A percentile compares a stretch with the other conserved stretches of the same genome.
phyloP scores from a whole-genome alignment of 2,113 vertebrate genomes.

The Xerus inauris region DNA sequence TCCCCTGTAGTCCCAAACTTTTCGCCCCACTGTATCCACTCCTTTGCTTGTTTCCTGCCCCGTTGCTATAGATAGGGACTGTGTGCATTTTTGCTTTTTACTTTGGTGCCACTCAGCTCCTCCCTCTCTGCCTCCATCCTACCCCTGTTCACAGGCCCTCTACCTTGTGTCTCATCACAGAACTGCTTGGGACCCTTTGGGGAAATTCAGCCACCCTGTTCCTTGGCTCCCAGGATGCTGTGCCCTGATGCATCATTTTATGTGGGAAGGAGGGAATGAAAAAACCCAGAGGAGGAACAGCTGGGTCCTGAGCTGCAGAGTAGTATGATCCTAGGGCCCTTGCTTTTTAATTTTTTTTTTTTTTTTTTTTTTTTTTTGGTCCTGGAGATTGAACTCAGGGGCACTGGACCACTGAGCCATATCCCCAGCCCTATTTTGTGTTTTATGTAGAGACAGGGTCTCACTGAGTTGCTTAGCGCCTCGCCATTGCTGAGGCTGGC shows the following conservation, averaged over 20 bases:
- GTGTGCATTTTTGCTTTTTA: slow-evolving; percentile 76
- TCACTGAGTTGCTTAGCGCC: too few species aligned
- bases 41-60: not conserved
- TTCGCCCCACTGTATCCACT: not conserved
- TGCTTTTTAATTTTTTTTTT: not conserved
- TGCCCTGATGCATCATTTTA: not conserved
- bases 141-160: not conserved
- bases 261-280: not conserved
- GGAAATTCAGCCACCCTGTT: not conserved
- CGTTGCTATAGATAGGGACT: too few species aligned
- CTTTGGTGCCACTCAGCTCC: not conserved
- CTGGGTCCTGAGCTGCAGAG: not conserved
- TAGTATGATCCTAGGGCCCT: not conserved
- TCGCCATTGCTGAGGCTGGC: too few species aligned
- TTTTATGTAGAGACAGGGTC: too few species aligned
- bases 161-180: not conserved
- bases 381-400: too few species aligned
- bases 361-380: too few species aligned
- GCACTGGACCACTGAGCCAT: too few species aligned
- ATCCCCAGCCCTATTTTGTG: too few species aligned
- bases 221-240: not conserved
- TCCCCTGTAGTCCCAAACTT: not conserved
- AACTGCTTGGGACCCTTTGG: not conserved
- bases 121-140: not conserved
- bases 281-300: not conserved